Evolutionary conservation across 2,888 invertebrate genomes (phyloP).

Genomic region (Melanostoma mellinum): DNA sequence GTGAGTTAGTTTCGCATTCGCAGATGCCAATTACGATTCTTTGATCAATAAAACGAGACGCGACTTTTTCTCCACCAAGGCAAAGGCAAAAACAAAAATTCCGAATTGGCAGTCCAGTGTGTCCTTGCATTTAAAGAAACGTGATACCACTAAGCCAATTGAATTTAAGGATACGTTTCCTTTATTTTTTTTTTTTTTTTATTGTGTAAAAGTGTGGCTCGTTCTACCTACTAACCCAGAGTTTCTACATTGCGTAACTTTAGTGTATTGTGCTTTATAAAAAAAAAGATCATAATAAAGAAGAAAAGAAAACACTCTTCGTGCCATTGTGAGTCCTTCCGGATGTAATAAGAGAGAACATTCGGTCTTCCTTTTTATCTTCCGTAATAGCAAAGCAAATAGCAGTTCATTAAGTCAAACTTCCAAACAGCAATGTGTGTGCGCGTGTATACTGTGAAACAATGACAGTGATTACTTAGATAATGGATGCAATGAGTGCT

Average conservation of each 20-base stretch:
- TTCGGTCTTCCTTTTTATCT: conserved; percentile 39
- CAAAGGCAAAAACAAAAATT: conserved; percentile 2
- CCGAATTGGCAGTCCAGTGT: neutral
- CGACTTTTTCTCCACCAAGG: neutral
- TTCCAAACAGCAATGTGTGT: conserved; percentile 36
- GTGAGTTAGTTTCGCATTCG: conserved; percentile 34
- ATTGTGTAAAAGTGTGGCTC: neutral
- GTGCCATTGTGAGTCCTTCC: conserved; percentile 54
- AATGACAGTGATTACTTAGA: conserved; percentile 66
- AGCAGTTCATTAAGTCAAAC: conserved; percentile 70
- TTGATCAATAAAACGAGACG: conserved; percentile 52
- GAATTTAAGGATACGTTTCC: conserved; percentile 49
- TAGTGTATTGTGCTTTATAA: conserved; percentile 8
- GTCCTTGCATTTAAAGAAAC: conserved; percentile 28
- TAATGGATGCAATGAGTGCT: conserved; percentile 69
- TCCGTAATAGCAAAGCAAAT: conserved; percentile 64
- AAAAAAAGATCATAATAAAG: neutral
- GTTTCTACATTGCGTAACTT: conserved; percentile 64
- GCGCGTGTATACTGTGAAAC: conserved; percentile 37
- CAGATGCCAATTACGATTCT: conserved; percentile 44
- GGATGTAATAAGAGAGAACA: conserved; percentile 49
- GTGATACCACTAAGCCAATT: conserved; percentile 23
- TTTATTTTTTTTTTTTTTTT: neutral
- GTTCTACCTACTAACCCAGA: conserved; percentile 69
- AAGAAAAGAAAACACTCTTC: conserved; percentile 1